phyloP scores from a whole-genome alignment of 2,113 vertebrate species.

The cattle (Bos taurus) region ARS-UCD2.0 NC_037335.1:39941001-39941500 shows the following conservation, averaged over 20 bases:
- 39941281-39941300: constrained; percentile 98
- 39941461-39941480: too few species aligned
- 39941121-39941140: neutral
- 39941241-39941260: constrained; percentile 90
- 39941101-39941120: neutral
- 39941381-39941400: neutral
- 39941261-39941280: constrained; percentile 97
- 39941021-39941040: constrained; percentile 2
- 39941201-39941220: neutral
- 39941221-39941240: neutral
- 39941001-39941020: constrained; percentile 38
- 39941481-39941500: neutral
- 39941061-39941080: constrained; percentile 43
- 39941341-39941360: constrained; percentile 97
- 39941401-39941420: neutral
- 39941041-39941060: constrained; percentile 61
- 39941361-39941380: constrained; percentile 80
- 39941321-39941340: constrained; percentile 97
- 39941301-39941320: constrained; percentile 98
- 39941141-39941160: neutral
- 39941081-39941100: constrained; percentile 47
- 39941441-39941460: rapidly evolving
- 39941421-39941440: neutral
- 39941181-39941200: neutral
- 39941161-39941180: neutral